Conservation (phyloP, 23 tunicate species). For the Ascidia mentula region DNA sequence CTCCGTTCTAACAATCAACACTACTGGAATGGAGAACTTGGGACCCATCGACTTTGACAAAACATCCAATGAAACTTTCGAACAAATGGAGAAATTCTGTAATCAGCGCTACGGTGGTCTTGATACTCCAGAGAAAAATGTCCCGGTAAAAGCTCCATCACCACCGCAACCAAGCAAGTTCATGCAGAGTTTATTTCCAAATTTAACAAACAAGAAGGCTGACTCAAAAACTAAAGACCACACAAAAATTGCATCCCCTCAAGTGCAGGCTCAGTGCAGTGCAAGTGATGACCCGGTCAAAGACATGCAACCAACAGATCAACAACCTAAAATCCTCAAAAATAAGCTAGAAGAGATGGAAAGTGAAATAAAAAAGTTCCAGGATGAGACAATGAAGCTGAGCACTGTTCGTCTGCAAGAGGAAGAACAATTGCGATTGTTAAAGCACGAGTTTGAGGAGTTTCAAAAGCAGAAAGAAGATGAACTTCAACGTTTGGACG, state of each 20-base stretch:
- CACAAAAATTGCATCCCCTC: not conserved
- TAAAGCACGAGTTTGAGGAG: conserved; percentile 64
- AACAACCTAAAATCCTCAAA: conserved; percentile 36
- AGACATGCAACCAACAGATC: not conserved
- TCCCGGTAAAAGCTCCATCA: not conserved
- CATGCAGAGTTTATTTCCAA: conserved; percentile 86
- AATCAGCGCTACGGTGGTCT: conserved; percentile 39
- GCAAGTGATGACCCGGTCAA: not conserved
- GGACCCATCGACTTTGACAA: conserved; percentile 21
- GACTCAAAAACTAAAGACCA: not conserved
- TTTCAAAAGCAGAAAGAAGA: conserved; percentile 69
- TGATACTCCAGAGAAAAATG: not conserved
- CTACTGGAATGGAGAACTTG: conserved; percentile 8
- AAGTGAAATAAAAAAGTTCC: conserved; percentile 69
- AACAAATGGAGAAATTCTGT: conserved; percentile 76
- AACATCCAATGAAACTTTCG: conserved; percentile 81
- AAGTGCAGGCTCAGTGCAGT: not conserved
- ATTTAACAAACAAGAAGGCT: conserved; percentile 11
- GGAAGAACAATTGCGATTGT: conserved; percentile 41
- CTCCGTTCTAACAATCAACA: conserved; percentile 20
- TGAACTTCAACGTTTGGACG: conserved; percentile 47
- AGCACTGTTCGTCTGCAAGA: conserved; percentile 46
- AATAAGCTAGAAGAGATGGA: conserved; percentile 77
- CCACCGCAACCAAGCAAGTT: conserved; percentile 65
- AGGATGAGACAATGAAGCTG: conserved; percentile 61